A percentile compares a stretch with the other conserved stretches of the same genome.
Evolutionary conservation across 2,888 invertebrate species (phyloP).

Genomic region (Prenolepis imparis): DNA sequence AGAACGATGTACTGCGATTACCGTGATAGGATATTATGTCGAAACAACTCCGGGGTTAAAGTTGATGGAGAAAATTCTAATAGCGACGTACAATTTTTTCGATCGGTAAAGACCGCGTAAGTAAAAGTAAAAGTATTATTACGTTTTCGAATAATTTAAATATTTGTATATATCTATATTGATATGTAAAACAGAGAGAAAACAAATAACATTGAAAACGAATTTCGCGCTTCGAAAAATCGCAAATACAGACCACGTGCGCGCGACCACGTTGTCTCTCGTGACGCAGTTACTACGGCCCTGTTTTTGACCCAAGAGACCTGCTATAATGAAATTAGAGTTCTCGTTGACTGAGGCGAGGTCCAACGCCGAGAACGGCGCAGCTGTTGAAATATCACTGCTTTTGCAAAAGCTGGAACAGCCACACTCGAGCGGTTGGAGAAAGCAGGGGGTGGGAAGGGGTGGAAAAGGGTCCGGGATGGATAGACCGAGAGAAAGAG

Average conservation of each 20-base stretch:
- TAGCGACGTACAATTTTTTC: not conserved
- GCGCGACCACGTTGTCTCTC: slow-evolving; percentile 54
- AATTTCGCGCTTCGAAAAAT: slow-evolving; percentile 8
- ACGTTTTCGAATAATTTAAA: not conserved
- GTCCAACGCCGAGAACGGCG: slow-evolving; percentile 68
- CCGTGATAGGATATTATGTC: not conserved
- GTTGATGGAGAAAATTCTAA: not conserved
- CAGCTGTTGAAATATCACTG: slow-evolving; percentile 82
- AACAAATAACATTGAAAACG: not conserved
- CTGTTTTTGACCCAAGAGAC: slow-evolving; percentile 75
- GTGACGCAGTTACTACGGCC: slow-evolving; percentile 59
- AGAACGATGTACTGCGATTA: slow-evolving; percentile 21
- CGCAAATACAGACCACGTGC: slow-evolving; percentile 33
- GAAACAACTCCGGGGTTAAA: not conserved
- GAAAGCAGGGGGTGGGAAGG: slow-evolving; percentile 52
- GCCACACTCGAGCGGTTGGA: slow-evolving; percentile 70
- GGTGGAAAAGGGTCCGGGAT: slow-evolving; percentile 14
- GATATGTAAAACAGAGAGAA: slow-evolving; percentile 5
- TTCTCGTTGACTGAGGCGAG: slow-evolving; percentile 77
- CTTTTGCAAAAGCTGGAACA: slow-evolving; percentile 78
- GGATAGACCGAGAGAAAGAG: slow-evolving; percentile 65
- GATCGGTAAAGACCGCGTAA: too few relatives aligned
- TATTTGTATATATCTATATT: not conserved
- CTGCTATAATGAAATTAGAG: slow-evolving; percentile 80
- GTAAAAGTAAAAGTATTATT: not conserved